A percentile compares a stretch with the other conserved stretches of the same genome.
These are phyloP conservation scores for Xestia xanthographa DNA, from an alignment of 2,888 invertebrate genomes.

Conservation along the genomic window DNA sequence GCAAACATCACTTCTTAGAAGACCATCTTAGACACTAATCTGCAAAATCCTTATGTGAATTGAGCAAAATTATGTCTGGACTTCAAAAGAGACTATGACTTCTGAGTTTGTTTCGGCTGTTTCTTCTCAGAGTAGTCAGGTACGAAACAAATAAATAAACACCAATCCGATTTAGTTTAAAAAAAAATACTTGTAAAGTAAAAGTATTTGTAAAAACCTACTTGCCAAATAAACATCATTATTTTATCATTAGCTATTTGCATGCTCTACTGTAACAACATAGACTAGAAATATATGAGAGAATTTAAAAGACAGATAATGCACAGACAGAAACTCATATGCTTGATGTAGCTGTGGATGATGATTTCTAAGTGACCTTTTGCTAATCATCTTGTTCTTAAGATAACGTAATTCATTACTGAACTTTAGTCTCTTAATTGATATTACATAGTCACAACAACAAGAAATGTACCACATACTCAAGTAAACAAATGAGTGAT, in stretches of 20 bases:
- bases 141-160: too few relatives aligned
- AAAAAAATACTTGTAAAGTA: too few relatives aligned
- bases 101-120: too few relatives aligned
- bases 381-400: not conserved
- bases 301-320: not conserved
- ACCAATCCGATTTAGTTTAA: too few relatives aligned
- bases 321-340: not conserved
- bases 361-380: not conserved
- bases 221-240: too few relatives aligned
- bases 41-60: too few relatives aligned
- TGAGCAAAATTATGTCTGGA: too few relatives aligned
- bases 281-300: not conserved
- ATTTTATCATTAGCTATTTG: too few relatives aligned
- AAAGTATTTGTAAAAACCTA: too few relatives aligned
- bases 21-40: too few relatives aligned
- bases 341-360: not conserved
- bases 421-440: conserved; percentile 7
- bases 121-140: too few relatives aligned
- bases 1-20: not conserved
- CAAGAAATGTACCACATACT: not conserved
- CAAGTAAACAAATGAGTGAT: not conserved
- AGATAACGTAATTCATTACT: not conserved
- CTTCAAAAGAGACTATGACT: too few relatives aligned
- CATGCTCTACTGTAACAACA: not conserved
- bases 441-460: not conserved